These are phyloP conservation scores for Aphidius colemani DNA, from an alignment of 2,888 invertebrate genomes.

Conservation along the genomic window DNA sequence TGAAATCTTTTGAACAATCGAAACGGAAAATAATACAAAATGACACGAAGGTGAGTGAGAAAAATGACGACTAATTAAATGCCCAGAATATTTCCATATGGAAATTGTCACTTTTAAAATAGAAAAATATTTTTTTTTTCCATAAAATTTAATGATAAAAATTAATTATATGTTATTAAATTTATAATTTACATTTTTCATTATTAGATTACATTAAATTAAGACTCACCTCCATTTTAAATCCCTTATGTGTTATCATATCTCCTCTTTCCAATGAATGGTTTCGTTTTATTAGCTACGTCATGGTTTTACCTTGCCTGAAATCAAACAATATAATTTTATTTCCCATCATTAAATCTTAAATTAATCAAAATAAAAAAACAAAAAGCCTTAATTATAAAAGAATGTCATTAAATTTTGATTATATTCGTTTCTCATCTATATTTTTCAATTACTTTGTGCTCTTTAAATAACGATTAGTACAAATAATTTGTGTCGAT, in stretches of 20 bases:
- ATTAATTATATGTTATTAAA: too few species aligned
- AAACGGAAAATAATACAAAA: too few species aligned
- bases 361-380: conserved; percentile 16
- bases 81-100: too few species aligned
- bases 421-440: background rate
- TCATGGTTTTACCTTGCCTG: conserved; percentile 43
- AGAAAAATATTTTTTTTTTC: too few species aligned
- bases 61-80: too few species aligned
- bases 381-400: conserved; percentile 2
- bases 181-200: too few species aligned
- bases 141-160: too few species aligned
- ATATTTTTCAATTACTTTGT: background rate
- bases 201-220: conserved; percentile 7
- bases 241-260: conserved; percentile 26
- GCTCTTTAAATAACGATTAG: too few species aligned
- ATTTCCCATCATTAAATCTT: conserved; percentile 9
- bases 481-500: too few species aligned
- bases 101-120: too few species aligned
- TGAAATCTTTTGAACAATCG: too few species aligned
- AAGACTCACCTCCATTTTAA: conserved; percentile 30
- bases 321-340: conserved; percentile 28
- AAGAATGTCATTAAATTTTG: conserved; percentile 14
- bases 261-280: conserved; percentile 36
- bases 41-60: too few species aligned
- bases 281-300: conserved; percentile 34